Percentiles rank a stretch among this genome's conserved stretches.
Conservation (phyloP, 1,140 invertebrate genomes). For the Drosophila mojavensis region DNA sequence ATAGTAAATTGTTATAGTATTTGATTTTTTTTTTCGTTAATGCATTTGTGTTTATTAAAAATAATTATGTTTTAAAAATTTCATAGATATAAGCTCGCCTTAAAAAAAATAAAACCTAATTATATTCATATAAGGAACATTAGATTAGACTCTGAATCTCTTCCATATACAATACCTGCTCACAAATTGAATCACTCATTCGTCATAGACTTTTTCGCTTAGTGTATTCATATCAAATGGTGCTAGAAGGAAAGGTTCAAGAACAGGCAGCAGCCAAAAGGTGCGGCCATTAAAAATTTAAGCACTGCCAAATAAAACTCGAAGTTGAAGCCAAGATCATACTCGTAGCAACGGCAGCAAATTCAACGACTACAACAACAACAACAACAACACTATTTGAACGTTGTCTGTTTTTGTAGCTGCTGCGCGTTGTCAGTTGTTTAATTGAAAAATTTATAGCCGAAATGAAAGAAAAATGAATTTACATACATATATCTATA, state of each 20-base stretch:
- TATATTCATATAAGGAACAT: too few species aligned
- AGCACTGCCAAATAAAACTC: slow-evolving; percentile 45
- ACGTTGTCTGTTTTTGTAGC: neutral
- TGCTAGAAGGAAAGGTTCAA: slow-evolving; percentile 19
- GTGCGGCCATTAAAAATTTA: slow-evolving; percentile 55
- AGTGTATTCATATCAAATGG: neutral
- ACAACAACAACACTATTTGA: slow-evolving; percentile 1
- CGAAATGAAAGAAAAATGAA: neutral
- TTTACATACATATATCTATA: too few species aligned
- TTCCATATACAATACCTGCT: too few species aligned
- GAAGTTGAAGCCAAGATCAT: slow-evolving; percentile 37
- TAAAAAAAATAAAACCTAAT: too few species aligned
- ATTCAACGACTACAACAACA: slow-evolving; percentile 4
- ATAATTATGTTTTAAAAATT: too few species aligned
- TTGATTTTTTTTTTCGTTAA: too few species aligned
- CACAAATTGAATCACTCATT: too few species aligned
- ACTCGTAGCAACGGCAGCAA: neutral
- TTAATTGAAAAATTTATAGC: slow-evolving; percentile 63
- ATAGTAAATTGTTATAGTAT: too few species aligned
- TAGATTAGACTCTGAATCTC: too few species aligned
- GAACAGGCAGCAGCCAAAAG: slow-evolving; percentile 28
- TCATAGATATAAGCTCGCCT: too few species aligned
- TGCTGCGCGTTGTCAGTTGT: slow-evolving; percentile 46
- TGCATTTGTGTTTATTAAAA: too few species aligned
- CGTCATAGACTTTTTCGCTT: too few species aligned